Evolutionary conservation across 2,888 invertebrate species (phyloP).

Genomic region (Pseudococcus longispinus): DNA sequence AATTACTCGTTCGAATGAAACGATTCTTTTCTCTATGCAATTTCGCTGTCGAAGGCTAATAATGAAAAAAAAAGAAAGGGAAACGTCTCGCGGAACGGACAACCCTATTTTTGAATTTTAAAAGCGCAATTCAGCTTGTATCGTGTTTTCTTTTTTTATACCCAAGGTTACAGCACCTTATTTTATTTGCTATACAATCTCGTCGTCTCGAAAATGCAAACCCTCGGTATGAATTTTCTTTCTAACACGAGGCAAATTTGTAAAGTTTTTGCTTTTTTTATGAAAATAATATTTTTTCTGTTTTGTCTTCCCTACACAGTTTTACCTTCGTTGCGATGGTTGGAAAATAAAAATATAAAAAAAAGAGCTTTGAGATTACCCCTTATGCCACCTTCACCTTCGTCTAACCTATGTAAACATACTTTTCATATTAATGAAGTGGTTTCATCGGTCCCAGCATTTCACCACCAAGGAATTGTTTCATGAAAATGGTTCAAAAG

Average conservation of each 20-base stretch:
- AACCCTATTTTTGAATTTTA: conserved; percentile 31
- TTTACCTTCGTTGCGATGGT: not conserved
- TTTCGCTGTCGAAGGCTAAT: conserved; percentile 1
- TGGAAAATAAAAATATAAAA: not conserved
- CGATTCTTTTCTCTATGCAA: not conserved
- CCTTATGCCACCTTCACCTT: not conserved
- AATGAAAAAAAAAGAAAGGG: not conserved
- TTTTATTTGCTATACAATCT: conserved; percentile 31
- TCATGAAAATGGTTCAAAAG: not conserved
- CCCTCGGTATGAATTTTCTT: conserved; percentile 14
- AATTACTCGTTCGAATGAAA: conserved; percentile 24
- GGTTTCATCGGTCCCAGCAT: not conserved
- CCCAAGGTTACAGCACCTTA: conserved; percentile 24
- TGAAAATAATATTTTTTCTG: conserved; percentile 33
- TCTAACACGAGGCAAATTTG: conserved; percentile 33
- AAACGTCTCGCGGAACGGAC: not conserved
- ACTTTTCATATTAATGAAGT: conserved; percentile 26
- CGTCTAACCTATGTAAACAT: not conserved
- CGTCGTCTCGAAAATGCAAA: conserved; percentile 28
- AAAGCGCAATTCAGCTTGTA: conserved; percentile 34
- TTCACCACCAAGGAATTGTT: not conserved
- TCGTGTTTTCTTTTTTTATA: conserved; percentile 15
- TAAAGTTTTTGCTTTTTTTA: conserved; percentile 33
- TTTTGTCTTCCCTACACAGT: not conserved
- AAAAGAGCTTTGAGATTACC: not conserved